Percentiles rank a stretch among this genome's conserved stretches.
Evolutionary conservation across 2,888 invertebrate genomes (phyloP).

Genomic region (Melangyna quadrimaculata): DNA sequence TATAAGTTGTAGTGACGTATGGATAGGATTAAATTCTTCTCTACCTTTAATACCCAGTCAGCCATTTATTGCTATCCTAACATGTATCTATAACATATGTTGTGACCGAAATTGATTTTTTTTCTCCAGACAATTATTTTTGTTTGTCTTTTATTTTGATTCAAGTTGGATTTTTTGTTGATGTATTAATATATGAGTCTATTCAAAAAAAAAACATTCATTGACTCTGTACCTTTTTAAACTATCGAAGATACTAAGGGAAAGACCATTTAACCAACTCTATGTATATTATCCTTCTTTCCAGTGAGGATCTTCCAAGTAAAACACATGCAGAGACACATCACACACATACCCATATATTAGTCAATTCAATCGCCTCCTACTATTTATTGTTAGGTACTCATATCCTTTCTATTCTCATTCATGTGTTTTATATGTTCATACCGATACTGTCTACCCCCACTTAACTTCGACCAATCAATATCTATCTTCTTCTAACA

Average conservation of each 20-base stretch:
- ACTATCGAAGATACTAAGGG: too few relatives aligned
- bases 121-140: neutral
- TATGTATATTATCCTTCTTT: neutral
- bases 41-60: too few relatives aligned
- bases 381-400: conserved; percentile 39
- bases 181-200: too few relatives aligned
- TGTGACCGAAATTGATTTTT: neutral
- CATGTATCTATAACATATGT: neutral
- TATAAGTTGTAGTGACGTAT: neutral
- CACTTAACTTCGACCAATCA: conserved; percentile 59
- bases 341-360: neutral
- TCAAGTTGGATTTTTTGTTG: too few relatives aligned
- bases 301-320: neutral
- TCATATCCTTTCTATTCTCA: conserved; percentile 43
- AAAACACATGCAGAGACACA: conserved; percentile 40
- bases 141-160: too few relatives aligned
- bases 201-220: too few relatives aligned
- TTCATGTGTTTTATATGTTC: neutral
- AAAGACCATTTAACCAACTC: neutral
- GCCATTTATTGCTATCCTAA: too few relatives aligned
- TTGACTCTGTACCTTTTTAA: too few relatives aligned
- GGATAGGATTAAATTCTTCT: too few relatives aligned
- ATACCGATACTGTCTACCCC: neutral
- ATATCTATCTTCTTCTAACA: conserved; percentile 33
- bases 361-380: conserved; percentile 14